Evolutionary conservation across 2,888 invertebrate genomes (phyloP).

Genomic region (Theodoxus fluviatilis): DNA sequence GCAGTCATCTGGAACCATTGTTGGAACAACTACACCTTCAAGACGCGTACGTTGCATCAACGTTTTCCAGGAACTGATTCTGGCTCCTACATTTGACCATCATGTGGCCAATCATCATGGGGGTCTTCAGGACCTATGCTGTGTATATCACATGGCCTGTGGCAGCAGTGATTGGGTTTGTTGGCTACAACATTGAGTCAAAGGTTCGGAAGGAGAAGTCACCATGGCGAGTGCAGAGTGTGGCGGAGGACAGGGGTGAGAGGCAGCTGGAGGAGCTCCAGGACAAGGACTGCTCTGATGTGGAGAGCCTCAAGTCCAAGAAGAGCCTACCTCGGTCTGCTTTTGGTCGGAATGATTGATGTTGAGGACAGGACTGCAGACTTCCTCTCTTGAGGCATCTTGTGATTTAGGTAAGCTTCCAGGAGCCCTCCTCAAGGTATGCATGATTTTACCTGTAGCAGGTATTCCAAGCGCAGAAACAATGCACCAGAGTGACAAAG

Average conservation of each 20-base stretch:
- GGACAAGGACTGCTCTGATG: conserved; percentile 69
- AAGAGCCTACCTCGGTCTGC: conserved; percentile 68
- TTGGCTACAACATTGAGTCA: conserved; percentile 86
- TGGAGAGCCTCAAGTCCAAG: conserved; percentile 75
- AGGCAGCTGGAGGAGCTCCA: conserved; percentile 71
- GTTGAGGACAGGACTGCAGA: no score
- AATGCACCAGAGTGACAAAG: no score
- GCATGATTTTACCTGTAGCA: no score
- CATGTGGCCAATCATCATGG: conserved; percentile 81
- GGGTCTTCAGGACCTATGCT: conserved; percentile 76
- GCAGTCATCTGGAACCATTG: no score
- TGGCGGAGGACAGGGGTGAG: conserved; percentile 78
- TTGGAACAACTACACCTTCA: no score
- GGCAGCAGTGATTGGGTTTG: conserved; percentile 80
- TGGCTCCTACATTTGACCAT: conserved; percentile 16
- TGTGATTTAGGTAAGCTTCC: no score
- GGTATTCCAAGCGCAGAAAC: no score
- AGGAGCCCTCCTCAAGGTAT: no score
- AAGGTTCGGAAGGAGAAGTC: conserved; percentile 66
- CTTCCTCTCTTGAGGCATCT: no score
- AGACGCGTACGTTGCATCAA: no score
- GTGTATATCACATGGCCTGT: conserved; percentile 83
- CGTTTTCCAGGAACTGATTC: neutral
- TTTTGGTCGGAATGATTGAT: conserved; percentile 67
- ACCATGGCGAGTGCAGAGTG: conserved; percentile 68